A percentile compares a stretch with the other conserved stretches of the same genome.
phyloP scores from a whole-genome alignment of 2,888 invertebrate genomes.

The Prosopocoilus inquinatus region DNA sequence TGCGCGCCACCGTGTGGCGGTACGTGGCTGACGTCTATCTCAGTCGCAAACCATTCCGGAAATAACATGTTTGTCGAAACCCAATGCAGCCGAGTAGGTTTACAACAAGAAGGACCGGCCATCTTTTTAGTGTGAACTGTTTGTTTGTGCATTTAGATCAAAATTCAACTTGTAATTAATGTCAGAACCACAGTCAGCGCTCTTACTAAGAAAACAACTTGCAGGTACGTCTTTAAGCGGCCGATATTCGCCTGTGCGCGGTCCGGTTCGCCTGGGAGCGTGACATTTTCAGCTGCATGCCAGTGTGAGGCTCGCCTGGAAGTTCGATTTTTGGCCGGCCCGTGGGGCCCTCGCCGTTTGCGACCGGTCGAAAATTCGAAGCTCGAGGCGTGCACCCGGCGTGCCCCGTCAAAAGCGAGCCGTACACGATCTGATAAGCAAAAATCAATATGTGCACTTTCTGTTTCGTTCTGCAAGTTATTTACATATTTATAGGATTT shows the following conservation, averaged over 20 bases:
- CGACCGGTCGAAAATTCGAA: background rate
- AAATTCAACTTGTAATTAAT: slow-evolving; percentile 83
- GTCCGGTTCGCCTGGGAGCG: slow-evolving; percentile 3
- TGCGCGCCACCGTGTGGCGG: background rate
- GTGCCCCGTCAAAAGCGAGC: background rate
- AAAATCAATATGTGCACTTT: slow-evolving; percentile 19
- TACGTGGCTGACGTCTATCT: slow-evolving; percentile 16
- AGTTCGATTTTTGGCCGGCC: slow-evolving; percentile 1
- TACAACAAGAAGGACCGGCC: slow-evolving; percentile 57
- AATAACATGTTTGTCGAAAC: slow-evolving; percentile 49
- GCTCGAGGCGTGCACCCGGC: background rate
- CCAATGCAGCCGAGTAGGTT: slow-evolving; percentile 42
- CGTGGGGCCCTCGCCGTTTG: background rate
- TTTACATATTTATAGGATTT: slow-evolving; percentile 1
- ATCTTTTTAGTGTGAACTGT: slow-evolving; percentile 70
- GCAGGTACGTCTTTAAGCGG: slow-evolving; percentile 70
- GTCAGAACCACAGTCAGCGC: slow-evolving; percentile 94
- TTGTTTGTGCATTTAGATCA: slow-evolving; percentile 72
- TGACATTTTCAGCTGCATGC: slow-evolving; percentile 8
- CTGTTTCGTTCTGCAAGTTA: slow-evolving; percentile 7
- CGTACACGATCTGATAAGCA: slow-evolving; percentile 8
- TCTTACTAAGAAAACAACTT: slow-evolving; percentile 92
- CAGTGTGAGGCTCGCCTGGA: slow-evolving; percentile 7
- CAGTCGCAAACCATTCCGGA: slow-evolving; percentile 43
- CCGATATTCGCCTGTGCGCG: slow-evolving; percentile 1